phyloP scores from a whole-genome alignment of 2,797 vertebrate species.

The Buphagus erythrorhynchus region DNA sequence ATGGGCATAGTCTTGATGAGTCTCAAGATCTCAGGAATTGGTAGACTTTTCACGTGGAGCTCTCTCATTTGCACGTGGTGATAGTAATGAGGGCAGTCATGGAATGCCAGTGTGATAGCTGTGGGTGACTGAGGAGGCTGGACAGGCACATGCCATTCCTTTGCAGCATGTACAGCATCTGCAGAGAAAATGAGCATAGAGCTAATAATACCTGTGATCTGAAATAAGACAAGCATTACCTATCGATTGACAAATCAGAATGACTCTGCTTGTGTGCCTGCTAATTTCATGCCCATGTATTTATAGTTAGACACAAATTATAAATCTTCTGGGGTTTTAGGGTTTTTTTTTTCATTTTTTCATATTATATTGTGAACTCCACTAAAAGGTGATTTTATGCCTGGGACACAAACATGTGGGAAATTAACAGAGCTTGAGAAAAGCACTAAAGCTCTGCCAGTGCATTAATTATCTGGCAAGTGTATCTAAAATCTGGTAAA shows the following conservation, averaged over 20 bases:
- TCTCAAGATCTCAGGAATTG: background rate
- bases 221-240: background rate
- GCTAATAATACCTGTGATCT: background rate
- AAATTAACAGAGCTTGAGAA: slow-evolving; percentile 51
- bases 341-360: background rate
- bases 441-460: background rate
- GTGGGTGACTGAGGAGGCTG: background rate
- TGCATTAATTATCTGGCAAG: slow-evolving; percentile 36
- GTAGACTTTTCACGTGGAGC: background rate
- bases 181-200: background rate
- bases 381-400: slow-evolving; percentile 44
- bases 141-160: background rate
- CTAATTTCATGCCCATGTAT: slow-evolving; percentile 1
- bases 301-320: background rate
- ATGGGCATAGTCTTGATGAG: background rate
- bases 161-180: background rate
- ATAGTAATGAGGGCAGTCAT: background rate
- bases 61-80: background rate
- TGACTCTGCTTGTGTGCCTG: background rate
- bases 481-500: slow-evolving; percentile 16
- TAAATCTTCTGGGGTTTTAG: background rate
- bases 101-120: background rate
- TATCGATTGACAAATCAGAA: background rate
- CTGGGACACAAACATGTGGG: slow-evolving; percentile 1
- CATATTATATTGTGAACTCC: background rate